Conservation (phyloP, 2,888 invertebrate species). For the Gymnocheta viridis region DNA sequence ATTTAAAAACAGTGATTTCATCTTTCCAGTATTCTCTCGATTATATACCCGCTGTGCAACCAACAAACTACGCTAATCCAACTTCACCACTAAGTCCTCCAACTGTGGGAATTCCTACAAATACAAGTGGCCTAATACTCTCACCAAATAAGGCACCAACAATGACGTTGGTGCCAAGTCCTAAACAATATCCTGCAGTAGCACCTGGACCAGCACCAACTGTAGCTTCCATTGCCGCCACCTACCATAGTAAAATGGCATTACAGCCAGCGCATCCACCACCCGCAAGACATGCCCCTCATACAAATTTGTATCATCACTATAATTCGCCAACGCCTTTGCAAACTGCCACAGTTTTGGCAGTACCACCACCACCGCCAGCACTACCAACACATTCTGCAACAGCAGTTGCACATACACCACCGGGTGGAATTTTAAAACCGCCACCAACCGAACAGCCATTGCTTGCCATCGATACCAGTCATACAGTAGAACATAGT, state of each 20-base stretch:
- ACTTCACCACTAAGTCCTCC: conserved; percentile 75
- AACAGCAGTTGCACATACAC: conserved; percentile 23
- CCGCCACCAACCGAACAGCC: conserved; percentile 45
- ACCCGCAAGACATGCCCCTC: conserved; percentile 23
- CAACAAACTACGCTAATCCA: conserved; percentile 73
- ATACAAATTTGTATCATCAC: conserved; percentile 39
- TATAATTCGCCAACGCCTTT: conserved; percentile 48
- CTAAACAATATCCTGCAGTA: conserved; percentile 70
- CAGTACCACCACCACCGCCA: conserved; percentile 38
- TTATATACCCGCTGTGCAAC: conserved; percentile 74
- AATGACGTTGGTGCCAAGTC: conserved; percentile 74
- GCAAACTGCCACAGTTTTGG: conserved; percentile 43
- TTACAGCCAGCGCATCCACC: conserved; percentile 45
- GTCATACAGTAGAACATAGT: conserved; percentile 37
- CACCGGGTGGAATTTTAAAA: conserved; percentile 23
- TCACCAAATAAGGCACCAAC: conserved; percentile 74
- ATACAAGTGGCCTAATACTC: conserved; percentile 75
- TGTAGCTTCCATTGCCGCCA: conserved; percentile 27
- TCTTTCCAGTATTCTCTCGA: conserved; percentile 79
- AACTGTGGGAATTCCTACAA: conserved; percentile 71
- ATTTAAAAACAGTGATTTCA: neutral
- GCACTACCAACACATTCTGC: conserved; percentile 10
- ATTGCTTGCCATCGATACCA: conserved; percentile 64
- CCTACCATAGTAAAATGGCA: conserved; percentile 68
- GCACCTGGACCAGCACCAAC: conserved; percentile 41